These are phyloP conservation scores for Meteorus sp. DNA, from an alignment of 1,140 invertebrate species.

Conservation along the genomic window DNA sequence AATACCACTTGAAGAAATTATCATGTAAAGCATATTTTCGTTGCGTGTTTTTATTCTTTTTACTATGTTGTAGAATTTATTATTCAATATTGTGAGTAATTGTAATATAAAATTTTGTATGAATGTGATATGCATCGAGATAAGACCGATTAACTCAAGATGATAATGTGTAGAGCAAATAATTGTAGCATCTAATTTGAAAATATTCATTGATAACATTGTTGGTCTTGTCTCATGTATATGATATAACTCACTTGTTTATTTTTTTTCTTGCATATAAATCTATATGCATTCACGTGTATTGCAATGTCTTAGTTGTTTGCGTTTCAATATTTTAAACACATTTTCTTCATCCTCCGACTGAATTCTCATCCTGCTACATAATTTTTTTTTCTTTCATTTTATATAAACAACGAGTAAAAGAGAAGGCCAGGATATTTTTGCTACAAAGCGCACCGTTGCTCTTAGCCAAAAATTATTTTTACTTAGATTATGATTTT, in stretches of 20 bases:
- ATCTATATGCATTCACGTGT: too few species aligned
- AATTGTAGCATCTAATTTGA: too few species aligned
- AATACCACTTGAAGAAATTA: conserved; percentile 18
- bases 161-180: too few species aligned
- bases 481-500: conserved; percentile 50
- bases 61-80: conserved; percentile 4
- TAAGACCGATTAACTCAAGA: not conserved
- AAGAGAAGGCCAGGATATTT: conserved; percentile 14
- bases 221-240: too few species aligned
- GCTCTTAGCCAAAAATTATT: conserved; percentile 59
- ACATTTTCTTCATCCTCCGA: conserved; percentile 23
- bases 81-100: conserved; percentile 27
- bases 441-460: conserved; percentile 46
- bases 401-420: not conserved
- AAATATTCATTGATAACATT: too few species aligned
- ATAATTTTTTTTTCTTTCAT: conserved; percentile 10
- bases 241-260: too few species aligned
- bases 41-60: conserved; percentile 17
- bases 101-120: conserved; percentile 15
- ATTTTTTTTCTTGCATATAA: too few species aligned
- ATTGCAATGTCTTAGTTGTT: conserved; percentile 10
- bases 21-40: conserved; percentile 15
- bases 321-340: conserved; percentile 11
- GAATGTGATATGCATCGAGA: not conserved
- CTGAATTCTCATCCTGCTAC: conserved; percentile 17